A percentile compares a stretch with the other conserved stretches of the same genome.
These are phyloP conservation scores for Netelia inedita DNA, from an alignment of 2,888 invertebrate genomes.

Conservation along the genomic window DNA sequence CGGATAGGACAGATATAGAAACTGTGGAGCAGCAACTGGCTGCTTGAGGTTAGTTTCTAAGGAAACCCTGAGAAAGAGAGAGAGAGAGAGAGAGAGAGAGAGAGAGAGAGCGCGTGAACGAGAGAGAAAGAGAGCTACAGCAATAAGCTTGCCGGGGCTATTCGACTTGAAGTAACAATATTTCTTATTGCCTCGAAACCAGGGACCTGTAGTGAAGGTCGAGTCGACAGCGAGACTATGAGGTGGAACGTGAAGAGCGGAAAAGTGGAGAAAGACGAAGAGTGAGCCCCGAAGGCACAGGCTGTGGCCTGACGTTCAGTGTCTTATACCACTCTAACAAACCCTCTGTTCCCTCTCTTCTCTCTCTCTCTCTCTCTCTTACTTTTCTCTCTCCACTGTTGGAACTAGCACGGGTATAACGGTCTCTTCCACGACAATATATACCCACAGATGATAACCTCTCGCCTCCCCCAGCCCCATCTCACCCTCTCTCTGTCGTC, in stretches of 20 bases:
- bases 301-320: conserved; percentile 54
- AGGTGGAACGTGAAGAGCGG: conserved; percentile 48
- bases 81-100: conserved; percentile 5
- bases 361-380: conserved; percentile 25
- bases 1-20: conserved; percentile 10
- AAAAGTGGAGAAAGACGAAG: conserved; percentile 44
- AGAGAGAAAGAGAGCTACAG: conserved; percentile 65
- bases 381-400: conserved; percentile 38
- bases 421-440: conserved; percentile 39
- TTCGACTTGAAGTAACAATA: conserved; percentile 79
- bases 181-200: conserved; percentile 77
- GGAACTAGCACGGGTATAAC: conserved; percentile 37
- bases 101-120: conserved; percentile 21
- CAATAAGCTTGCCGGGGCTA: conserved; percentile 77
- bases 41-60: conserved; percentile 12
- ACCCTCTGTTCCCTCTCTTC: conserved; percentile 50
- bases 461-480: conserved; percentile 19
- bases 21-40: not conserved
- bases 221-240: conserved; percentile 55
- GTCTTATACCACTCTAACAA: conserved; percentile 42
- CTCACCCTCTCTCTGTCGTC: conserved; percentile 15
- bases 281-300: conserved; percentile 57
- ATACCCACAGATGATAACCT: conserved; percentile 47
- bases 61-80: conserved; percentile 10
- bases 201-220: conserved; percentile 68